These are phyloP conservation scores for Temnothorax nylanderi DNA, from an alignment of 1,140 invertebrate genomes.

Conservation along the genomic window DNA sequence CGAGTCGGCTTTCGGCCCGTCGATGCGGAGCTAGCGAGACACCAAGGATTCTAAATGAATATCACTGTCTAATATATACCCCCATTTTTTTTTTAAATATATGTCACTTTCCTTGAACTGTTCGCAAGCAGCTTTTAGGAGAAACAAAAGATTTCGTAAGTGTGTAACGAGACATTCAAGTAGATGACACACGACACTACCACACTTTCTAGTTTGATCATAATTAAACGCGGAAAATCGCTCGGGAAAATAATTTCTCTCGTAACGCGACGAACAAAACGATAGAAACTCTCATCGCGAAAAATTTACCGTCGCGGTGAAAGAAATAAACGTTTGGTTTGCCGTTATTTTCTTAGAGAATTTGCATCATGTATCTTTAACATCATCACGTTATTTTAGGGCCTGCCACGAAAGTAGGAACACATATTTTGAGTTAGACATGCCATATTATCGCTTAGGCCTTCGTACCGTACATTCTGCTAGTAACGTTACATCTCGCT, in stretches of 20 bases:
- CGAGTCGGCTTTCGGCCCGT: constrained; percentile 3
- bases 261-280: not conserved
- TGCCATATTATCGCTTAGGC: constrained; percentile 14
- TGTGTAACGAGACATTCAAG: constrained; percentile 77
- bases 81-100: constrained; percentile 46
- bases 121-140: constrained; percentile 85
- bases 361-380: not conserved
- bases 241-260: constrained; percentile 11
- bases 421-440: constrained; percentile 84
- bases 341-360: not conserved
- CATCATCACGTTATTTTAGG: constrained; percentile 61
- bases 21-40: constrained; percentile 67
- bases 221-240: constrained; percentile 29
- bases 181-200: constrained; percentile 76
- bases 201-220: constrained; percentile 60
- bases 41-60: constrained; percentile 47
- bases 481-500: constrained; percentile 53
- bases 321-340: not conserved
- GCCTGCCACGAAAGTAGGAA: constrained; percentile 71
- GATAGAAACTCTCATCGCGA: not conserved
- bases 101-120: constrained; percentile 73
- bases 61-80: not conserved
- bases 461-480: constrained; percentile 33
- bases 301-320: not conserved
- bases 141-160: constrained; percentile 86